phyloP scores from a whole-genome alignment of 2,888 invertebrate species.

The Mythimna pallens region DNA sequence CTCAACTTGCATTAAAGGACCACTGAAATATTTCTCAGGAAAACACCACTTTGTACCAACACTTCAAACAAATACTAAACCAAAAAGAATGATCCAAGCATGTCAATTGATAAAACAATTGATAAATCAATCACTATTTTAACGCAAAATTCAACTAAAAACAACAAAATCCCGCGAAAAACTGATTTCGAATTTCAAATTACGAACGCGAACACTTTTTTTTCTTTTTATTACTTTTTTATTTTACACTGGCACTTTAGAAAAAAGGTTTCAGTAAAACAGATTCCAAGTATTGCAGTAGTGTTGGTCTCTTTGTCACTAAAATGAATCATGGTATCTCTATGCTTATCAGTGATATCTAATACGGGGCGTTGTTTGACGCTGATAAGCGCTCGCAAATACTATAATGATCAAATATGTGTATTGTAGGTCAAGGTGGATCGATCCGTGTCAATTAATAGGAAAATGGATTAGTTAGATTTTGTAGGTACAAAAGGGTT shows the following conservation, averaged over 20 bases:
- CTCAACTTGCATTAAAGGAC: background rate
- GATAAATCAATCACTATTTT: slow-evolving; percentile 9
- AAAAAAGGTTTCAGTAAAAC: slow-evolving; percentile 10
- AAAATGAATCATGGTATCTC: slow-evolving; percentile 71
- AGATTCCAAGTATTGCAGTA: slow-evolving; percentile 31
- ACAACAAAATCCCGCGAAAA: background rate
- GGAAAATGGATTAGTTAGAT: slow-evolving; percentile 13
- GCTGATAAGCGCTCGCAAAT: slow-evolving; percentile 71
- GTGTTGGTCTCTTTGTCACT: slow-evolving; percentile 54
- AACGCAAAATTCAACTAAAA: background rate
- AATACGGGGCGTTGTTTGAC: slow-evolving; percentile 81
- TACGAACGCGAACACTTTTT: background rate
- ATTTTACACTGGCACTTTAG: background rate
- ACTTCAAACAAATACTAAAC: background rate
- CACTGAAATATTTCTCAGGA: slow-evolving; percentile 14
- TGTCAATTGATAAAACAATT: slow-evolving; percentile 32
- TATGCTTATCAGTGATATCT: slow-evolving; percentile 75
- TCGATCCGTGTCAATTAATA: slow-evolving; percentile 48
- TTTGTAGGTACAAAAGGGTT: too few relatives aligned
- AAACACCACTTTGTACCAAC: background rate
- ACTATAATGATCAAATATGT: slow-evolving; percentile 60
- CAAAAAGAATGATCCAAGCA: slow-evolving; percentile 5
- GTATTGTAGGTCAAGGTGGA: slow-evolving; percentile 76
- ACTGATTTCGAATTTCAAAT: background rate
- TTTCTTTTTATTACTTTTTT: background rate